Evolutionary conservation across 2,797 vertebrate genomes (phyloP), one percentile per base, ranked within the genome.

Genomic region (Phalloptychus januarius): DNA sequence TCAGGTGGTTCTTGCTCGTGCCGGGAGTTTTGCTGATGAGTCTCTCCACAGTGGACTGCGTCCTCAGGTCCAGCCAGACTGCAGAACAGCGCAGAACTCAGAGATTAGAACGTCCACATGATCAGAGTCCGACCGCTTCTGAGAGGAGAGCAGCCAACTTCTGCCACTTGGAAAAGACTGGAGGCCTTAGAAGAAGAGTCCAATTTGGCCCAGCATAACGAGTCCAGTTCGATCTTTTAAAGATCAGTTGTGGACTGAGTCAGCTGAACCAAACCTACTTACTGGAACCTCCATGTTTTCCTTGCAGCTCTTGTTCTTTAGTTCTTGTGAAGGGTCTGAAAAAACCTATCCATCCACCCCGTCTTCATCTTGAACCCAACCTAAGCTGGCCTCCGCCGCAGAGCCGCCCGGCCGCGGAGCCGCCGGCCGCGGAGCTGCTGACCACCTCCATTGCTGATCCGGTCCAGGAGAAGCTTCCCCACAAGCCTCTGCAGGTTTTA

Each of bases 11-110:
- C 92, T 98, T 98, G 94, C 97, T 96, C 73, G 91, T 93, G 76
- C 96, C 96, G 52, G 97, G 97, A 85, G 97, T 90, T 95, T 94
- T 97, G 92, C 94, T 95, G 88, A 97, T 97, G 85, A 99, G 96
- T 7, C 83, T 87, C 74, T 98, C 98, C 86, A 99, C 97, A 0
- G 98, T 99, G 61, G 97, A 95, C 90, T 98, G 98, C 8, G 98
- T 99, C 85, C 98, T 96, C 81, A 98, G 92, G 88, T 99, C 98
- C 91, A 99, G 91, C 98, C 98, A 99, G 71, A 98, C 98, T 99
- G 69, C 58, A 83, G 61, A 31, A 81, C 56, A 69, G 0, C 76
- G 15, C 40, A 81, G 1, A 42, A 28, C 13, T 18, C 7, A 33
- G 54, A 58, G 54, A n/a, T 56, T 28, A 56, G 50, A n/a, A 54